Percentiles rank a stretch among this genome's conserved stretches.
phyloP scores from a whole-genome alignment of 2,797 vertebrate species.

The Prionace glauca region DNA sequence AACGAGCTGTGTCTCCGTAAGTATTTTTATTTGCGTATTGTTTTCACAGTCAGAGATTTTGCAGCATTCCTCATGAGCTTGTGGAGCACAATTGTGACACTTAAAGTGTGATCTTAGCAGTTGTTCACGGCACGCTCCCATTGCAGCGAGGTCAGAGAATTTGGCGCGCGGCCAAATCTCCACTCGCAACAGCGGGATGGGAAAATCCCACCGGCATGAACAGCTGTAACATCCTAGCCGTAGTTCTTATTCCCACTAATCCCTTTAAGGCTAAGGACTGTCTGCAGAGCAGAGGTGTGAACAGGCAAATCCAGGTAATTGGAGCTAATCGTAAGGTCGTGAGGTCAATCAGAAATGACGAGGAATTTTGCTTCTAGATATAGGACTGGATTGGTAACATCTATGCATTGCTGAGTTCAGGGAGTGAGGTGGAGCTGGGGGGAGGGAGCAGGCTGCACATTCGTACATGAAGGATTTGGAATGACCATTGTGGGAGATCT shows the following conservation, averaged over 20 bases:
- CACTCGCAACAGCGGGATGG: no score
- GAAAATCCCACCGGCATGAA: no score
- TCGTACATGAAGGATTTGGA: neutral
- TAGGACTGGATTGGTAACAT: neutral
- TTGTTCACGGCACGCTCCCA: no score
- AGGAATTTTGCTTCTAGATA: neutral
- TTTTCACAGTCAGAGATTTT: neutral
- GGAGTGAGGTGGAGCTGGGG: neutral
- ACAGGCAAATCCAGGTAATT: neutral
- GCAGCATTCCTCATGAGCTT: neutral
- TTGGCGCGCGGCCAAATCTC: no score
- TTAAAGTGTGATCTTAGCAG: no score
- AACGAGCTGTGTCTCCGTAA: neutral
- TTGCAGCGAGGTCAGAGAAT: no score
- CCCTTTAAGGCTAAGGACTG: neutral
- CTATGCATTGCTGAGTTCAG: neutral
- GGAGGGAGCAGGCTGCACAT: neutral
- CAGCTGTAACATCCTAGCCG: no score
- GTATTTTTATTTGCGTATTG: neutral
- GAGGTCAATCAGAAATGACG: neutral
- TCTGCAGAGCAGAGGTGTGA: neutral
- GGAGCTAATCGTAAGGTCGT: neutral
- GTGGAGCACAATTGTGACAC: neutral
- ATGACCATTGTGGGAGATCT: neutral
- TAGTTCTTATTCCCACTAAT: neutral